Conservation (phyloP, 2,113 vertebrate species). For the Cyphomyrus plagiostoma region DNA sequence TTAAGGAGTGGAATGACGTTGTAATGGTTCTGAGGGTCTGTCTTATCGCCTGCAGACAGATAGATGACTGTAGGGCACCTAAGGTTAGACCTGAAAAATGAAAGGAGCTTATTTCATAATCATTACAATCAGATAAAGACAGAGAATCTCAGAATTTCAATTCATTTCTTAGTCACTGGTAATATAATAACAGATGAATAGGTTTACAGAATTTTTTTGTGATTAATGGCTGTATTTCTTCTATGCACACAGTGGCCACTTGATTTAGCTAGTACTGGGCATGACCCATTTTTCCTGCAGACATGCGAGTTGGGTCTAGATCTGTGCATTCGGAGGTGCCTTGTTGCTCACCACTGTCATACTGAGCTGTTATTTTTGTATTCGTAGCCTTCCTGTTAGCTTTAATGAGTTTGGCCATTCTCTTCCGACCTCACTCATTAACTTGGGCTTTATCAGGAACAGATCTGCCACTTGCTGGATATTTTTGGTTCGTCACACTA, state of each 20-base stretch:
- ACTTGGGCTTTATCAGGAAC: not conserved
- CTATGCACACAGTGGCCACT: not conserved
- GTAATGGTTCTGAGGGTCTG: not conserved
- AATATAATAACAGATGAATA: not conserved
- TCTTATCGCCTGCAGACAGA: not conserved
- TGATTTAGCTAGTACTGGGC: not conserved
- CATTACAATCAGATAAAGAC: not conserved
- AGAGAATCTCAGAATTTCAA: not conserved
- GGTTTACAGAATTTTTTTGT: not conserved
- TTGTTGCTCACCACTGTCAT: not conserved
- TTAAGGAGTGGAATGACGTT: not conserved
- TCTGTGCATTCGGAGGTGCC: not conserved
- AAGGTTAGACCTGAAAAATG: not conserved
- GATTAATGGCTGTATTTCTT: not conserved
- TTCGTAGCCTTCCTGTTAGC: not conserved
- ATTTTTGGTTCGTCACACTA: not conserved
- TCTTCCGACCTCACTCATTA: not conserved
- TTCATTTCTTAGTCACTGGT: not conserved
- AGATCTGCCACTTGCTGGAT: not conserved
- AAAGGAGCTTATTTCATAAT: not conserved
- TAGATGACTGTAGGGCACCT: not conserved
- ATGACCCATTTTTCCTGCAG: not conserved
- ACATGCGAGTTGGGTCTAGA: not conserved
- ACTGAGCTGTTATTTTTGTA: not conserved
- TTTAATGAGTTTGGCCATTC: not conserved